Evolutionary conservation across 2,888 invertebrate species (phyloP).

Genomic region (Sycophila texana): DNA sequence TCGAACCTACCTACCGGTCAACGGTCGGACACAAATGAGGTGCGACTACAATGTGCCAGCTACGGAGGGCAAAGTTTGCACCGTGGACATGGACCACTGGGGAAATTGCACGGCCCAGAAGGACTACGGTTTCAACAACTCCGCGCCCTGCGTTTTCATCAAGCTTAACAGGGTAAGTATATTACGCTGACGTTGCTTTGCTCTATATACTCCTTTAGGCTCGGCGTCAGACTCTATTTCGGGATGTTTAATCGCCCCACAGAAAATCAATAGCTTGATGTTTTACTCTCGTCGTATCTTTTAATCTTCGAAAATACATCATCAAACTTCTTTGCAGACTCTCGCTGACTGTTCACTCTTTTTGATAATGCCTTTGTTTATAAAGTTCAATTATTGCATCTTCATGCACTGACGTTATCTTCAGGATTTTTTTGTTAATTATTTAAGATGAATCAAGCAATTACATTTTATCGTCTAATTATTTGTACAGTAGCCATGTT

Average conservation of each 20-base stretch:
- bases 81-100: constrained; percentile 74
- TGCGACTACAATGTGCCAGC: constrained; percentile 78
- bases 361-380: too few species aligned
- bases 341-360: too few species aligned
- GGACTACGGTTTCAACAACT: constrained; percentile 83
- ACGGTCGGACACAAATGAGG: constrained; percentile 77
- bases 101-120: constrained; percentile 77
- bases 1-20: constrained; percentile 70
- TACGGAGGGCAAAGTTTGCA: constrained; percentile 77
- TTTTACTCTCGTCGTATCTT: too few species aligned
- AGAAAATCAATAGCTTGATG: constrained; percentile 34
- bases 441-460: too few species aligned
- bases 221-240: constrained; percentile 31
- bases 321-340: too few species aligned
- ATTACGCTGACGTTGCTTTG: not conserved
- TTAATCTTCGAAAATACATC: too few species aligned
- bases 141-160: constrained; percentile 89
- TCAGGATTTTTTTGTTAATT: too few species aligned
- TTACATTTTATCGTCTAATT: too few species aligned
- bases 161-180: constrained; percentile 87
- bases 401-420: too few species aligned
- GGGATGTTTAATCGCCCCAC: constrained; percentile 9
- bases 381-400: too few species aligned
- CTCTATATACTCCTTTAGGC: not conserved
- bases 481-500: too few species aligned